Percentiles rank a stretch among this genome's conserved stretches.
Evolutionary conservation across 2,113 vertebrate genomes (phyloP).

Genomic region (Cnemophilus loriae): DNA sequence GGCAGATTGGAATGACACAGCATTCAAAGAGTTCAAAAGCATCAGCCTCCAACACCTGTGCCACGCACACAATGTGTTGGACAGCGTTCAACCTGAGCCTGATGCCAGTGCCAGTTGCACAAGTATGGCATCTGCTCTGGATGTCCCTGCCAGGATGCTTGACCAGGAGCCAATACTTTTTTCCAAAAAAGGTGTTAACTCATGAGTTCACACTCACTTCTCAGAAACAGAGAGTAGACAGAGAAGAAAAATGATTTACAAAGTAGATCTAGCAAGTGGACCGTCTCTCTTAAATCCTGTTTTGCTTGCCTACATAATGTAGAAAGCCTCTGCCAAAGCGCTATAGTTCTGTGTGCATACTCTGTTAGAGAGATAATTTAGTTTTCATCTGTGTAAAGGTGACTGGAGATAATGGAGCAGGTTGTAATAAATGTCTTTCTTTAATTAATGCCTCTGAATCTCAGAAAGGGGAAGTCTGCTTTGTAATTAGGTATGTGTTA

Average conservation of each 20-base stretch:
- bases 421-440: slow-evolving; percentile 53
- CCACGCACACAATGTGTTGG: not conserved
- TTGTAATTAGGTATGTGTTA: slow-evolving; percentile 35
- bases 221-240: not conserved
- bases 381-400: slow-evolving; percentile 45
- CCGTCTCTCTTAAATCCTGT: not conserved
- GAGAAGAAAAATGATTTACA: not conserved
- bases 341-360: not conserved
- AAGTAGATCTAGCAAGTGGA: not conserved
- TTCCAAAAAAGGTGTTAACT: not conserved
- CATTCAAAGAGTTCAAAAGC: not conserved
- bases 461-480: slow-evolving; percentile 27
- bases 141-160: not conserved
- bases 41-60: slow-evolving; percentile 23
- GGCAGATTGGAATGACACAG: not conserved
- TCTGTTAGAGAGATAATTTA: slow-evolving; percentile 23
- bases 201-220: not conserved
- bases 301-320: not conserved
- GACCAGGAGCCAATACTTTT: not conserved
- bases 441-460: slow-evolving; percentile 47
- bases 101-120: not conserved
- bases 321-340: not conserved
- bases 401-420: slow-evolving; percentile 58
- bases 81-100: not conserved
- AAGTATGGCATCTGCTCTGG: not conserved